Evolutionary conservation across 2,888 invertebrate species (phyloP), one percentile per base, ranked within the genome.

Genomic region (Agrenia bidenticulata): DNA sequence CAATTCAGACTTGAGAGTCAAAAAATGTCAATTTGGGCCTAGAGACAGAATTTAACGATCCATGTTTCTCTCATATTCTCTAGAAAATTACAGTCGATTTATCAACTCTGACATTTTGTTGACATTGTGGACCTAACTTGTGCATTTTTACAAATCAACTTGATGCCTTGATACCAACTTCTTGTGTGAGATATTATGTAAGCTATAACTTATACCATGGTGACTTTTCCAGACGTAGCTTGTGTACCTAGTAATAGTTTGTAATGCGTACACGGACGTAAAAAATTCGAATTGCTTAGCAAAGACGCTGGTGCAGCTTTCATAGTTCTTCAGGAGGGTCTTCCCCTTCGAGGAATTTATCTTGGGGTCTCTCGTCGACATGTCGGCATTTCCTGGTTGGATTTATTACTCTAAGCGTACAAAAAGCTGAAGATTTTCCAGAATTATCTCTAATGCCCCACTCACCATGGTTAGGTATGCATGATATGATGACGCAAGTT

Each of bases 21-120:
- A 45, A 19, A 45, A 45, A 45, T 45, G 45, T 45, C 45, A 45
- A 45, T 45, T 15, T 45, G 45, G 4, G 45, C 17, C 17, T 45
- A 19, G 45, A 45, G 45, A 45, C 4, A 19, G 4, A n/a, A 45
- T 15, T 39, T 39, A 39, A 39, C 39, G 39, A 39, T 15, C 45
- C 45, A 45, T 45, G 45, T 45, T 45, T 45, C 45, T 45, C n/a
- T 45, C 45, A 45, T 45, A 45, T 45, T 45, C 51, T 51, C 7
- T 11, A 51, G 11, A 24, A 66, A 66, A 62, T 62, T 66, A 66
- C 58, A 19, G 42, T 58, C 62, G 62, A 66, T 66, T 66, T 66
- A 66, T 66, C 66, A 66, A 62, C 53, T 24, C 62, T 62, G 66
- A 66, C 66, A 66, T 62, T 66, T 54, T 62, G 66, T 66, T 66